Conservation (phyloP, 2,888 invertebrate species). For the Tortrix viridana region DNA sequence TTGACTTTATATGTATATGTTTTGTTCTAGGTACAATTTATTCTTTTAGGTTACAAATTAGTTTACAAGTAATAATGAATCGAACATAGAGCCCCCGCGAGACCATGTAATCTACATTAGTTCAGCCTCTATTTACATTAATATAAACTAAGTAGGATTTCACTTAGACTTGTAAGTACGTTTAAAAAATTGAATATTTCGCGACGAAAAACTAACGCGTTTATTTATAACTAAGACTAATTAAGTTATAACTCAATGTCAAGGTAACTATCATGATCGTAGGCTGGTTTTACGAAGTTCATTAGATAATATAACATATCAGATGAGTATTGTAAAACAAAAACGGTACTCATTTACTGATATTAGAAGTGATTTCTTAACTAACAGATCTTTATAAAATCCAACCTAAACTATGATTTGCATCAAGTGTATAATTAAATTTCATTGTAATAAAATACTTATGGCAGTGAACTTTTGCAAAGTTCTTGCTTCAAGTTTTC, state of each 20-base stretch:
- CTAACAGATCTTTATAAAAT: neutral
- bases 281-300: neutral
- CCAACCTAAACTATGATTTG: neutral
- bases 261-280: conserved; percentile 26
- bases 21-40: no score
- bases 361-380: neutral
- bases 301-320: neutral
- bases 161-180: conserved; percentile 52
- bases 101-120: conserved; percentile 15
- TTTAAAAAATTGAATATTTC: conserved; percentile 42
- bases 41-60: no score
- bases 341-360: neutral
- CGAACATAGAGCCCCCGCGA: neutral
- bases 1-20: no score
- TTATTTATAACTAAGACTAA: conserved; percentile 4
- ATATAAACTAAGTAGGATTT: conserved; percentile 51
- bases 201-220: conserved; percentile 2
- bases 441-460: conserved; percentile 1
- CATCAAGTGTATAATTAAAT: conserved; percentile 3
- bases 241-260: conserved; percentile 11
- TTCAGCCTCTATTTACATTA: conserved; percentile 54
- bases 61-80: no score
- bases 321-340: neutral
- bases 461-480: neutral
- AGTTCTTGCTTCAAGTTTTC: neutral